Conservation (phyloP, 2,113 vertebrate genomes). For the Orthochromis malagaraziensis region DNA sequence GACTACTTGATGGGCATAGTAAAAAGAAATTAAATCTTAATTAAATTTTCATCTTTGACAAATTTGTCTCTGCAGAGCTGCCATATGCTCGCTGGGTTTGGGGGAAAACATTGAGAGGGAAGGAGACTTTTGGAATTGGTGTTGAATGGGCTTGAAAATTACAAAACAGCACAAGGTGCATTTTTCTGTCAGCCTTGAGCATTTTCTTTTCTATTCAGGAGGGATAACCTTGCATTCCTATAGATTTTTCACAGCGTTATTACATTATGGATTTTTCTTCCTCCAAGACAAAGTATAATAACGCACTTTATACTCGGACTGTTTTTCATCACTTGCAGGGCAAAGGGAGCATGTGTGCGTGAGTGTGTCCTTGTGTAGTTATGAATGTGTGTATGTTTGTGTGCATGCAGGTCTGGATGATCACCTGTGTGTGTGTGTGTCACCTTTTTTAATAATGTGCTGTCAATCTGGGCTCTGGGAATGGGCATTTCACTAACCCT, state of each 20-base stretch:
- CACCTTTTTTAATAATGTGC: slow-evolving; percentile 67
- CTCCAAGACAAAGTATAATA: slow-evolving; percentile 64
- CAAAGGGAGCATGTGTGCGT: slow-evolving; percentile 4
- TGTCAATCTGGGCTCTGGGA: slow-evolving; percentile 63
- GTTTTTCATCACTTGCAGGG: slow-evolving; percentile 55
- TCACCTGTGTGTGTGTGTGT: slow-evolving; percentile 10
- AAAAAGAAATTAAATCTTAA: slow-evolving; percentile 69
- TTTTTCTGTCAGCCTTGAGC: slow-evolving; percentile 35
- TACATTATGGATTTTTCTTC: slow-evolving; percentile 65
- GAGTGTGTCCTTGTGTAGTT: slow-evolving; percentile 12
- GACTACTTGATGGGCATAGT: slow-evolving; percentile 58
- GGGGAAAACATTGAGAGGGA: not conserved
- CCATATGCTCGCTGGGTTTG: slow-evolving; percentile 52
- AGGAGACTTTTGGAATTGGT: slow-evolving; percentile 1
- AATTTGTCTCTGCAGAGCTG: slow-evolving; percentile 50
- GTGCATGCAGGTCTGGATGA: not conserved
- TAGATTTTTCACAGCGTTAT: slow-evolving; percentile 61
- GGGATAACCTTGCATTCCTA: slow-evolving; percentile 38
- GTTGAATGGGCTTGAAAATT: slow-evolving; percentile 35
- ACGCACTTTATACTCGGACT: slow-evolving; percentile 54
- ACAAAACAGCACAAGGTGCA: slow-evolving; percentile 28
- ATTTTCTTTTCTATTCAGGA: slow-evolving; percentile 39
- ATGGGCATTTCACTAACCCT: slow-evolving; percentile 54
- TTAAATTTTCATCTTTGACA: slow-evolving; percentile 60
- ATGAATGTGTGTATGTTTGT: slow-evolving; percentile 10